These are phyloP conservation scores for Scarus forsteni DNA, from an alignment of 2,797 vertebrate species.

Conservation along the genomic window DNA sequence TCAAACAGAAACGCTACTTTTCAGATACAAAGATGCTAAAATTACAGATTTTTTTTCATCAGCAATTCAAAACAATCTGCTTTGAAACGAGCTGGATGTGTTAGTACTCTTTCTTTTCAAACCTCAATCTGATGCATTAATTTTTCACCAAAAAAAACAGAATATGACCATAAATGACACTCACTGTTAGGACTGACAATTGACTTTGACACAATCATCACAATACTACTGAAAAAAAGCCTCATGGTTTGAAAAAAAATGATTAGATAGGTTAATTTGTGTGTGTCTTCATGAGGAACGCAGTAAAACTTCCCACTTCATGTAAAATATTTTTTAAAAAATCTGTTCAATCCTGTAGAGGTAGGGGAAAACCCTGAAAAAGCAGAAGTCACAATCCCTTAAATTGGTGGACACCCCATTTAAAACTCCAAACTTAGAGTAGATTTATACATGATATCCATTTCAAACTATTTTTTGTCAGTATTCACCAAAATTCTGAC, in stretches of 20 bases:
- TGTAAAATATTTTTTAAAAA: background rate
- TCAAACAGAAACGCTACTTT: slow-evolving; percentile 17
- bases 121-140: background rate
- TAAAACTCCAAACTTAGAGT: background rate
- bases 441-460: background rate
- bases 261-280: background rate
- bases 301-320: background rate
- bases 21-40: background rate
- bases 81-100: background rate
- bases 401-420: background rate
- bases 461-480: background rate
- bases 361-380: background rate
- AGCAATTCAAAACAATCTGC: background rate
- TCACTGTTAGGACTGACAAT: background rate
- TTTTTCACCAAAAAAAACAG: background rate
- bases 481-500: background rate
- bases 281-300: background rate
- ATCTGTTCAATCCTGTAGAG: background rate
- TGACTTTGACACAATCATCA: background rate
- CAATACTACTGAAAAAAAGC: background rate
- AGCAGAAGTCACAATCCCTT: background rate
- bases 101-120: background rate
- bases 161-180: too few species aligned
- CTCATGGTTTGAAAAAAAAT: background rate
- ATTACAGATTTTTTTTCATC: slow-evolving; percentile 2